Conservation (phyloP, 2,113 vertebrate species). For the Lagopus leucura region DNA sequence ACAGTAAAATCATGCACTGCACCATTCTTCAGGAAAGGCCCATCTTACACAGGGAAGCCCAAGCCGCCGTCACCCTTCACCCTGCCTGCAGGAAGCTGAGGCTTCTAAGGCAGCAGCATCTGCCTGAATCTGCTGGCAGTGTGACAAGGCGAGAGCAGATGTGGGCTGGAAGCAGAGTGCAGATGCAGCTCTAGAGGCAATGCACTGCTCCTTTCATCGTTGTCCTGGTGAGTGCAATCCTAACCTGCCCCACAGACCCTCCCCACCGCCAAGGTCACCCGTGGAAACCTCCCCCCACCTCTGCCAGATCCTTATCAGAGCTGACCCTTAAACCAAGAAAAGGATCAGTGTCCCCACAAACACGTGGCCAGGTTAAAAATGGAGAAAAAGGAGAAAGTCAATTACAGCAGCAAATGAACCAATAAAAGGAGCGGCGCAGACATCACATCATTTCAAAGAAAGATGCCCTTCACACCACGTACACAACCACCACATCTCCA, state of each 20-base stretch:
- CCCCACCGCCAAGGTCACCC: too few relatives aligned
- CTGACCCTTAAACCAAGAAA: neutral
- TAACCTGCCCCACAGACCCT: accelerated
- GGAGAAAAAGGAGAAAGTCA: neutral
- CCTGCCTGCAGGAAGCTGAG: neutral
- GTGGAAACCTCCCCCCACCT: neutral
- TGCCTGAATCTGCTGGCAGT: neutral
- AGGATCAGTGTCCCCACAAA: neutral
- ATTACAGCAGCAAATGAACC: neutral
- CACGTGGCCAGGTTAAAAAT: neutral
- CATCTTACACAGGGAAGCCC: neutral
- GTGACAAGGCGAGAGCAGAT: neutral
- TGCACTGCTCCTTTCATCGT: neutral
- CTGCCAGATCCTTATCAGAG: neutral
- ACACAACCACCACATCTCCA: neutral
- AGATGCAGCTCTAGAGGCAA: neutral
- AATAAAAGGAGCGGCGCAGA: neutral
- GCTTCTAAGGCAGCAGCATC: neutral
- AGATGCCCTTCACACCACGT: too few relatives aligned
- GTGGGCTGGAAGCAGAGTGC: neutral
- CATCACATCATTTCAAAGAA: neutral
- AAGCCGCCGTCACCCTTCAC: neutral
- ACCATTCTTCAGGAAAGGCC: neutral
- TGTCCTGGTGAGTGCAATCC: neutral
- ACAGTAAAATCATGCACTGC: neutral